Evolutionary conservation across 1,140 invertebrate species (phyloP).

Genomic region (Saccostrea echinata): DNA sequence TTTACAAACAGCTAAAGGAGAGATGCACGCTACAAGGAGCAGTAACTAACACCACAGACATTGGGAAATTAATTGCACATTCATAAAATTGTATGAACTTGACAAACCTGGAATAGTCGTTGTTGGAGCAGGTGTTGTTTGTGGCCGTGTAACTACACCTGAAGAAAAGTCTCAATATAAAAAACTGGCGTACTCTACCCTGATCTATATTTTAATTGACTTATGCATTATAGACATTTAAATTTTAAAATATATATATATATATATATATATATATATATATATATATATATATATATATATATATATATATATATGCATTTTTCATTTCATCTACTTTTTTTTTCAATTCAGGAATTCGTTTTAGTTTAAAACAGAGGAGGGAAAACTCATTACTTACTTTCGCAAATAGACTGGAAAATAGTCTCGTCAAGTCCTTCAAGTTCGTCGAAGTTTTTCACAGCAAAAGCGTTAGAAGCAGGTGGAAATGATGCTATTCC

Average conservation of each 20-base stretch:
- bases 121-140: background rate
- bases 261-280: too few species aligned
- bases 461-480: constrained; percentile 61
- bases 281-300: too few species aligned
- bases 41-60: background rate
- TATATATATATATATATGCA: too few species aligned
- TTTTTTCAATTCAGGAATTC: background rate
- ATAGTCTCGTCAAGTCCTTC: constrained; percentile 63
- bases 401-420: constrained; percentile 66
- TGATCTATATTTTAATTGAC: too few species aligned
- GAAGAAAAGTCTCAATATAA: background rate
- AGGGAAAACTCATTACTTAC: constrained; percentile 40
- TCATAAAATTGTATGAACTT: background rate
- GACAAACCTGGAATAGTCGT: background rate
- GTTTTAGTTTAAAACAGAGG: background rate
- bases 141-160: background rate
- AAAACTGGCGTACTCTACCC: too few species aligned
- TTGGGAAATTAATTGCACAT: background rate
- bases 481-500: constrained; percentile 61
- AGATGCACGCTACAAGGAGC: background rate
- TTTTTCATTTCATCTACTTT: too few species aligned
- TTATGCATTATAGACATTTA: too few species aligned
- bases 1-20: background rate
- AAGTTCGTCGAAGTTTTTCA: constrained; percentile 69
- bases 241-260: too few species aligned